Evolutionary conservation across 2,888 invertebrate species (phyloP).

Genomic region (Amphipyra berbera): DNA sequence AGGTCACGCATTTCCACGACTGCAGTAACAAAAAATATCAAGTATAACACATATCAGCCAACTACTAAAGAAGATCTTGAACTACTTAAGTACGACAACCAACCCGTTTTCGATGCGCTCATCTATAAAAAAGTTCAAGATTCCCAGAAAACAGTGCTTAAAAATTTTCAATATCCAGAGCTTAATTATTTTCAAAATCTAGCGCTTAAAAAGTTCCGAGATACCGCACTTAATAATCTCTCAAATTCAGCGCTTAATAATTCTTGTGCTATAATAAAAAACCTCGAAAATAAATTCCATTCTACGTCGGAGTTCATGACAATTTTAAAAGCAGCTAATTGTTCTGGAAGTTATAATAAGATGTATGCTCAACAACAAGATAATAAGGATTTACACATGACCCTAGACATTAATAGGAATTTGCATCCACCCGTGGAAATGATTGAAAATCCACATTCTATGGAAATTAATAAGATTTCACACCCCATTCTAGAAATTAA

Average conservation of each 20-base stretch:
- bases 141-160: too few relatives aligned
- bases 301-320: slow-evolving; percentile 19
- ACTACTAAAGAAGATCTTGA: slow-evolving; percentile 65
- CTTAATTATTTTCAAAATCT: too few relatives aligned
- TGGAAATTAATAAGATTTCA: slow-evolving; percentile 24
- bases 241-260: slow-evolving; percentile 4
- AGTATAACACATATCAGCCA: slow-evolving; percentile 75
- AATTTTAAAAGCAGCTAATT: slow-evolving; percentile 32
- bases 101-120: slow-evolving; percentile 12
- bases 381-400: slow-evolving; percentile 1
- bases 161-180: too few relatives aligned
- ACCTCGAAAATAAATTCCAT: slow-evolving; percentile 16
- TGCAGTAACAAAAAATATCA: slow-evolving; percentile 51
- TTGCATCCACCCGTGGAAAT: slow-evolving; percentile 5
- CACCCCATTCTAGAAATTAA: slow-evolving; percentile 33
- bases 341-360: neutral
- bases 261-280: slow-evolving; percentile 29
- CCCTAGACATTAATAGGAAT: slow-evolving; percentile 3
- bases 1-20: slow-evolving; percentile 1
- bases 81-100: slow-evolving; percentile 21
- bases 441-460: slow-evolving; percentile 6
- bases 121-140: slow-evolving; percentile 12
- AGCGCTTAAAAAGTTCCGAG: too few relatives aligned
- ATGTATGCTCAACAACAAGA: neutral
- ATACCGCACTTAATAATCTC: neutral